A percentile compares a stretch with the other conserved stretches of the same genome.
Evolutionary conservation across 2,797 vertebrate species (phyloP).

Genomic region (Notolabrus celidotus): DNA sequence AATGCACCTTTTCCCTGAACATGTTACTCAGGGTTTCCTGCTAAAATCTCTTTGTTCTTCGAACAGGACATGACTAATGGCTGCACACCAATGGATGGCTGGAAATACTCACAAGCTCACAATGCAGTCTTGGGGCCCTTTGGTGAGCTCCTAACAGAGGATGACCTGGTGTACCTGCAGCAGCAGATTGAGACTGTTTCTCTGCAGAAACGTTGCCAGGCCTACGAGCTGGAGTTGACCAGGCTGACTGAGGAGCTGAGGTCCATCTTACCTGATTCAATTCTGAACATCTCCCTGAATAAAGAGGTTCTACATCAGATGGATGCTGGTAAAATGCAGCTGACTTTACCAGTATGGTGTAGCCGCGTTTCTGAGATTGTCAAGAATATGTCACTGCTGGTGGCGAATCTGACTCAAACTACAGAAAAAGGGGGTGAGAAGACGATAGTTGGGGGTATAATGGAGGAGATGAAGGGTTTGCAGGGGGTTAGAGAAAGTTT

Average conservation of each 20-base stretch:
- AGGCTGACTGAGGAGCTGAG: conserved; percentile 88
- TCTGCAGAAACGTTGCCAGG: conserved; percentile 88
- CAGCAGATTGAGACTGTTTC: conserved; percentile 90
- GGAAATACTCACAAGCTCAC: conserved; percentile 89
- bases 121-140: conserved; percentile 94
- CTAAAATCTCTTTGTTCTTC: conserved; percentile 6
- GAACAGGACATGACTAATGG: conserved; percentile 67
- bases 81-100: conserved; percentile 72
- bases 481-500: conserved; percentile 33
- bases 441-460: conserved; percentile 41
- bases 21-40: too few relatives aligned
- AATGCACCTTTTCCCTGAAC: neutral
- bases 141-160: conserved; percentile 93
- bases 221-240: conserved; percentile 89
- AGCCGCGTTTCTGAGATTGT: conserved; percentile 90
- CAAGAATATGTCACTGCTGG: conserved; percentile 89
- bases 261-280: conserved; percentile 89
- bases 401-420: conserved; percentile 81
- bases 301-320: conserved; percentile 82
- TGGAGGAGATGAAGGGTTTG: conserved; percentile 47
- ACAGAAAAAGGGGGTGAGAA: conserved; percentile 38
- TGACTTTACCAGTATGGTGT: conserved; percentile 89
- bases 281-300: conserved; percentile 90
- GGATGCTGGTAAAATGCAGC: conserved; percentile 66
- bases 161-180: conserved; percentile 91